Conservation (phyloP, 1,140 invertebrate species). For the Pygmarrhopalites habei region DNA sequence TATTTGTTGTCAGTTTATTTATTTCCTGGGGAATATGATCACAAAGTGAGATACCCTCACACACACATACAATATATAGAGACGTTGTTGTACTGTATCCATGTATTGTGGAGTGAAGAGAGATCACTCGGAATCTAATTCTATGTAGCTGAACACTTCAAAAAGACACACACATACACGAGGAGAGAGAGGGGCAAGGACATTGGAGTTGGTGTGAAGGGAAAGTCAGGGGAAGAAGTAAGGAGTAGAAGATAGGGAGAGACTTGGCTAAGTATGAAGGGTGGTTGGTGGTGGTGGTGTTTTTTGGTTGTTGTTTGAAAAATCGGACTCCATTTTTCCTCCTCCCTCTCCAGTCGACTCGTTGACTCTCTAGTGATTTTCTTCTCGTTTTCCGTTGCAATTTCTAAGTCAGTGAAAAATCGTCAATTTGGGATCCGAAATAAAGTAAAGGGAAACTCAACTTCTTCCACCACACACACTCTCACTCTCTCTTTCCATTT, state of each 20-base stretch:
- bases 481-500: no score
- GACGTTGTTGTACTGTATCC: no score
- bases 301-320: conserved; percentile 25
- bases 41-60: conserved; percentile 20
- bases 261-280: no score
- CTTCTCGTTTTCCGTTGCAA: conserved; percentile 34
- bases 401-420: conserved; percentile 40
- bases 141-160: no score
- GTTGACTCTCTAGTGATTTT: conserved; percentile 37
- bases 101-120: no score
- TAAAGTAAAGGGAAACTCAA: conserved; percentile 35
- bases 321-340: conserved; percentile 34
- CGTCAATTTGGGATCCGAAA: conserved; percentile 38
- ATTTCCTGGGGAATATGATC: conserved; percentile 36
- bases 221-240: not conserved
- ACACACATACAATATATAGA: not conserved
- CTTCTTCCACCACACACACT: no score
- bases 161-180: not conserved
- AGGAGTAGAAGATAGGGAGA: not conserved
- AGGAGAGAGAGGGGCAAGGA: conserved; percentile 5
- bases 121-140: no score
- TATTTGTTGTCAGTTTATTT: conserved; percentile 38
- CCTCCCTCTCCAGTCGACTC: conserved; percentile 20
- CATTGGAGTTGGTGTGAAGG: conserved; percentile 9
- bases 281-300: no score